phyloP scores from a whole-genome alignment of 2,888 invertebrate species.

The Euzetes globulus region DNA sequence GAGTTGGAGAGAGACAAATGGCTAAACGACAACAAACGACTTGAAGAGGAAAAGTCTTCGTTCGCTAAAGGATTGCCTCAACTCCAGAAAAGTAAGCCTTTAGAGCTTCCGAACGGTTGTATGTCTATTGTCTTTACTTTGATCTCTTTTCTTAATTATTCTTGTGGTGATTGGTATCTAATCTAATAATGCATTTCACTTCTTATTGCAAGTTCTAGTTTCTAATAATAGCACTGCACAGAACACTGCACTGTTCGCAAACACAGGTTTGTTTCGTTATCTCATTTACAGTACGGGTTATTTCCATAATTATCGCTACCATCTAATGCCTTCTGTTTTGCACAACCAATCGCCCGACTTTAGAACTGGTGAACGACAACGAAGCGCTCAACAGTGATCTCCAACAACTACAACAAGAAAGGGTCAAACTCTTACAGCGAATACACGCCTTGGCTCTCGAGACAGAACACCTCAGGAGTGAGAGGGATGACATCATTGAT shows the following conservation, averaged over 20 bases:
- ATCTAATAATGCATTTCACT: conserved; percentile 8
- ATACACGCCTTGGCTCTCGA: conserved; percentile 26
- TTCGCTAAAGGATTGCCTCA: conserved; percentile 33
- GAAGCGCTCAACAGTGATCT: conserved; percentile 28
- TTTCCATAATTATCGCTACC: neutral
- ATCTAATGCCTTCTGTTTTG: conserved; percentile 11
- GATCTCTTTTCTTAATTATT: neutral
- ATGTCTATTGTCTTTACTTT: neutral
- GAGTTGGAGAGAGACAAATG: conserved; percentile 29
- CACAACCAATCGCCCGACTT: neutral
- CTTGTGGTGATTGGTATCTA: conserved; percentile 20
- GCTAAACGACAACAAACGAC: conserved; percentile 31
- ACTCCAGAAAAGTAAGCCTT: conserved; percentile 32
- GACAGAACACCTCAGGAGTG: neutral
- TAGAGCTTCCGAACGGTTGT: neutral
- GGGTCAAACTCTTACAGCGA: conserved; percentile 6
- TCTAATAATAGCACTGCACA: conserved; percentile 28
- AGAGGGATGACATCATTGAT: conserved; percentile 30
- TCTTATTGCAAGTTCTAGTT: conserved; percentile 23
- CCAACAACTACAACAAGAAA: conserved; percentile 26
- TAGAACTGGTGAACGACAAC: conserved; percentile 30
- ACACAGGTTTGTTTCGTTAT: conserved; percentile 30
- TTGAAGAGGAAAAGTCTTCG: conserved; percentile 25
- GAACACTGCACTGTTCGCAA: conserved; percentile 16
- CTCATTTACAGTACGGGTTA: neutral